phyloP scores from a whole-genome alignment of 2,888 invertebrate genomes.

The Ornithoptera priamus region DNA sequence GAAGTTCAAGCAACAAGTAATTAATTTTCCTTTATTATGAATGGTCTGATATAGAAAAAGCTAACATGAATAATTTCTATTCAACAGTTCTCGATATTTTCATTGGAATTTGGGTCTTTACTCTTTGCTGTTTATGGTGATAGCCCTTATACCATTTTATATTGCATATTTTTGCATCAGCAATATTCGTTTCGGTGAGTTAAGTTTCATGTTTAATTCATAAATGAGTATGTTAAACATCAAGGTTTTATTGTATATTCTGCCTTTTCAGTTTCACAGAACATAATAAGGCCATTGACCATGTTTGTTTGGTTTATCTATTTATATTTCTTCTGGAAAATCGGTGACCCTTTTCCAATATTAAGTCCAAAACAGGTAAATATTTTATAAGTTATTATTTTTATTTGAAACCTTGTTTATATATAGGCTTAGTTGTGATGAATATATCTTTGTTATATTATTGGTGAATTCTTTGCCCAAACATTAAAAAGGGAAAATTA shows the following conservation, averaged over 20 bases:
- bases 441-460: neutral
- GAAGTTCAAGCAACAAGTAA: neutral
- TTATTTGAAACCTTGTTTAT: neutral
- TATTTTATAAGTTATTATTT: neutral
- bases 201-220: neutral
- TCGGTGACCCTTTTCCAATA: conserved; percentile 99
- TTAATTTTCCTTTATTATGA: neutral
- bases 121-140: conserved; percentile 94
- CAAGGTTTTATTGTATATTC: neutral
- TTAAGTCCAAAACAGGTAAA: conserved; percentile 95
- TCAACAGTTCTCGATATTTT: conserved; percentile 91
- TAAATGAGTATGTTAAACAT: too few relatives aligned
- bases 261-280: conserved; percentile 83
- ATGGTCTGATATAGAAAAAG: neutral
- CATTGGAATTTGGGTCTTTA: conserved; percentile 98
- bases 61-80: neutral
- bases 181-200: conserved; percentile 91
- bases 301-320: conserved; percentile 93
- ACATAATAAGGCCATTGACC: conserved; percentile 89
- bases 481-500: too few relatives aligned
- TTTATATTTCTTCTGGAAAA: conserved; percentile 98
- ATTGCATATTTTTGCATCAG: conserved; percentile 96
- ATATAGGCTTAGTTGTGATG: neutral
- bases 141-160: conserved; percentile 97
- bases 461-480: neutral